These are phyloP conservation scores for Metallyticus violacea DNA, from an alignment of 2,888 invertebrate genomes.

Conservation along the genomic window DNA sequence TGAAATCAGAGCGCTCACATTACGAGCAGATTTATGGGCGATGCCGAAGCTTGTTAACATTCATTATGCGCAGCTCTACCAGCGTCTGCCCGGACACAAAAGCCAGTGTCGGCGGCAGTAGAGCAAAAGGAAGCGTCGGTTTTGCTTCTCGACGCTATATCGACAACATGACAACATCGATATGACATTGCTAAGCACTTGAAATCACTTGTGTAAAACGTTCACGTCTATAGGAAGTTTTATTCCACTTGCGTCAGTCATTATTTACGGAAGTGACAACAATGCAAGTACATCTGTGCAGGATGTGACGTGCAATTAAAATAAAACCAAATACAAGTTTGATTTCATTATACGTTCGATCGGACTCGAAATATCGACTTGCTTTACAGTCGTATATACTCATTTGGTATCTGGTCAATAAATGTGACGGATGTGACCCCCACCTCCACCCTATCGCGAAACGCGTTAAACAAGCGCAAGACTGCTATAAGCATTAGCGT, in stretches of 20 bases:
- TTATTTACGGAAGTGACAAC: background rate
- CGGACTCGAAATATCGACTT: slow-evolving; percentile 7
- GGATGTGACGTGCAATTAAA: background rate
- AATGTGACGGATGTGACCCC: slow-evolving; percentile 12
- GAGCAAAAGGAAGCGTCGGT: background rate
- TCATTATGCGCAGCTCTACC: background rate
- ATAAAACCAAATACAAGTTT: background rate
- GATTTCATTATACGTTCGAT: background rate
- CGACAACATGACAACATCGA: background rate
- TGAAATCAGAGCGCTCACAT: background rate
- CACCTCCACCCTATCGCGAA: background rate
- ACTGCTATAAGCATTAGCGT: background rate
- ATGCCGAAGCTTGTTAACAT: background rate
- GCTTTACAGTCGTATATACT: slow-evolving; percentile 2
- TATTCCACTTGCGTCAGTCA: background rate
- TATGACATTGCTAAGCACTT: background rate
- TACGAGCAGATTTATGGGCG: background rate
- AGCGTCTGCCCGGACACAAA: background rate
- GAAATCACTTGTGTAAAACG: background rate
- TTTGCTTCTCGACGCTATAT: background rate
- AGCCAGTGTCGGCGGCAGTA: background rate
- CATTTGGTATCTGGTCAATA: slow-evolving; percentile 26
- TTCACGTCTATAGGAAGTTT: background rate
- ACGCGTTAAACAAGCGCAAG: background rate
- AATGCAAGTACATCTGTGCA: background rate